A percentile compares a stretch with the other conserved stretches of the same genome.
These are phyloP conservation scores for Clusia tigrina DNA, from an alignment of 2,888 invertebrate genomes.

Conservation along the genomic window DNA sequence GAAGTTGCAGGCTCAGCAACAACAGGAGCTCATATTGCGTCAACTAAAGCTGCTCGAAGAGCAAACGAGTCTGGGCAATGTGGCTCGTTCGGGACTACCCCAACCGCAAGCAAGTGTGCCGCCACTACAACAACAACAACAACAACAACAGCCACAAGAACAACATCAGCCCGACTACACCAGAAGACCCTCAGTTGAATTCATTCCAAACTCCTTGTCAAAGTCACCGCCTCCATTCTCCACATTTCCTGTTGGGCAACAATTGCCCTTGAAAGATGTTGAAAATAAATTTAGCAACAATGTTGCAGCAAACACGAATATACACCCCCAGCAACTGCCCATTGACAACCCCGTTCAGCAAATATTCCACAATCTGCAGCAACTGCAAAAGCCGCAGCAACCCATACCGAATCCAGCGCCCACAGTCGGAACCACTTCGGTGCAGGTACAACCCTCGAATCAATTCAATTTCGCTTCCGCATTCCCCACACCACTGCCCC, in stretches of 20 bases:
- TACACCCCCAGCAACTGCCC: constrained; percentile 40
- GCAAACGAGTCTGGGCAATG: constrained; percentile 58
- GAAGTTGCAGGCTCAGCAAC: constrained; percentile 74
- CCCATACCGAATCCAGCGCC: constrained; percentile 25
- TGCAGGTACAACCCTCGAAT: constrained; percentile 58
- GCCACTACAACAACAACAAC: constrained; percentile 37
- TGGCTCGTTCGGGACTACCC: constrained; percentile 23
- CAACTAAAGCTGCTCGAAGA: constrained; percentile 72
- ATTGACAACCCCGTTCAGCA: constrained; percentile 51
- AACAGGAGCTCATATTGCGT: constrained; percentile 74
- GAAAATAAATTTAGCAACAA: constrained; percentile 63
- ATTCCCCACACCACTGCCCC: constrained; percentile 33
- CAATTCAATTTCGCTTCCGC: constrained; percentile 57
- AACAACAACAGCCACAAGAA: constrained; percentile 27
- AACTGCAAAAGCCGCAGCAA: constrained; percentile 45
- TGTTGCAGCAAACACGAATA: constrained; percentile 38
- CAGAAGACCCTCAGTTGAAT: constrained; percentile 62
- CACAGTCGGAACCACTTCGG: too few species aligned
- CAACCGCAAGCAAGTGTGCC: constrained; percentile 45
- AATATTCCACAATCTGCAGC: constrained; percentile 56
- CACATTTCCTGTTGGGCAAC: constrained; percentile 65
- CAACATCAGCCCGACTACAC: constrained; percentile 50
- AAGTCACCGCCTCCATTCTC: constrained; percentile 42
- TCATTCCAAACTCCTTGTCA: constrained; percentile 59
- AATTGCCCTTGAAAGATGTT: constrained; percentile 69